Conservation (phyloP, 1,140 invertebrate species). For the Chlorops oryzae region DNA sequence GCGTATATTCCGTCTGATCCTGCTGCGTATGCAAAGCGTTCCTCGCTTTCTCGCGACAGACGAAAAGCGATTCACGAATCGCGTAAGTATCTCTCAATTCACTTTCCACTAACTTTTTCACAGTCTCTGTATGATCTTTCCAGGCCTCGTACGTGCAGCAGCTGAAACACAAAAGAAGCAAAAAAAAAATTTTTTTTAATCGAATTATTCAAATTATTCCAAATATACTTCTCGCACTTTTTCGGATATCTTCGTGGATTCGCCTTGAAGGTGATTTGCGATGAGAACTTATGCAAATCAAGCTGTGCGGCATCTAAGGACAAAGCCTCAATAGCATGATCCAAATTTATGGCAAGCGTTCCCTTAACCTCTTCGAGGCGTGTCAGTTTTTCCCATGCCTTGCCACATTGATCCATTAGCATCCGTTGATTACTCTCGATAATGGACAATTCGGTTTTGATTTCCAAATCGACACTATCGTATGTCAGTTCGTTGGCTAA, state of each 20-base stretch:
- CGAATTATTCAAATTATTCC: neutral
- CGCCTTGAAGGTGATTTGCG: conserved; percentile 73
- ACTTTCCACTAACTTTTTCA: conserved; percentile 67
- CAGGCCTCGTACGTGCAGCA: conserved; percentile 68
- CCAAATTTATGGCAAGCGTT: conserved; percentile 66
- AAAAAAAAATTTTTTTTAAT: neutral
- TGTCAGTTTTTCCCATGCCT: conserved; percentile 78
- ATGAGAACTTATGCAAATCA: conserved; percentile 64
- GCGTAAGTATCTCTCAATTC: conserved; percentile 67
- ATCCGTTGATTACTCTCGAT: conserved; percentile 68
- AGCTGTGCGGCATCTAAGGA: conserved; percentile 74
- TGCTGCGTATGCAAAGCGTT: conserved; percentile 74
- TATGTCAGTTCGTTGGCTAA: conserved; percentile 73
- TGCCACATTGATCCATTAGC: conserved; percentile 65
- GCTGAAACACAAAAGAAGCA: conserved; percentile 43
- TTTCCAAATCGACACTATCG: conserved; percentile 73
- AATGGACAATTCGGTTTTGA: conserved; percentile 73
- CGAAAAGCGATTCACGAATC: conserved; percentile 69
- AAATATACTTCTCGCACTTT: conserved; percentile 52
- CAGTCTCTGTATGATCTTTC: conserved; percentile 68
- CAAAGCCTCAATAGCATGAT: conserved; percentile 71
- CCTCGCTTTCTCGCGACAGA: conserved; percentile 64
- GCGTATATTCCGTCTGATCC: conserved; percentile 73
- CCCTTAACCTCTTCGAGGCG: conserved; percentile 72
- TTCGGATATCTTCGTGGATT: conserved; percentile 67